A percentile compares a stretch with the other conserved stretches of the same genome.
phyloP scores from a whole-genome alignment of 2,797 vertebrate species.

The Typhlichthys eigenmanni region DNA sequence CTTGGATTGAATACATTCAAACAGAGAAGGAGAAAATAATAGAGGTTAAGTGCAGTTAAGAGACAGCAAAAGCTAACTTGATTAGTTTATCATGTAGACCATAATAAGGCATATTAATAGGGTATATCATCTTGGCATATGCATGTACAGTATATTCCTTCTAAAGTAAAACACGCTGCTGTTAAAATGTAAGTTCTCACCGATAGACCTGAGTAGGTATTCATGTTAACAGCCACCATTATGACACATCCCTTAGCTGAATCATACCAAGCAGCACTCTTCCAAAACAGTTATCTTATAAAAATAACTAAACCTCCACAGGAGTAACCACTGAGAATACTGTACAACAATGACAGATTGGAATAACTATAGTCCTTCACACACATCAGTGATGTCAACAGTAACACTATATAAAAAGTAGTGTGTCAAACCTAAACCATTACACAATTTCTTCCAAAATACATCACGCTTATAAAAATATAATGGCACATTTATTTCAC shows the following conservation, averaged over 20 bases:
- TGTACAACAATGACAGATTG: background rate
- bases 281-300: constrained; percentile 1
- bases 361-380: background rate
- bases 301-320: constrained; percentile 24
- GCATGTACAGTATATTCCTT: background rate
- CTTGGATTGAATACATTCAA: too few relatives aligned
- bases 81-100: too few relatives aligned
- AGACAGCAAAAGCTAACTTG: too few relatives aligned
- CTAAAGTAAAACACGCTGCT: background rate
- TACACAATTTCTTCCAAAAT: constrained; percentile 39
- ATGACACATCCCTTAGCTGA: constrained; percentile 16
- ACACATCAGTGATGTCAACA: constrained; percentile 54
- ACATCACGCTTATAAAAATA: constrained; percentile 17
- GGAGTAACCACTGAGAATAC: constrained; percentile 1
- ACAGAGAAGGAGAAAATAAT: too few relatives aligned
- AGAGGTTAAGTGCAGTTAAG: too few relatives aligned
- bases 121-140: too few relatives aligned
- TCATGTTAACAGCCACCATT: constrained; percentile 4
- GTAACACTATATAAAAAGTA: constrained; percentile 53
- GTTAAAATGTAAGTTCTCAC: background rate
- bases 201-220: too few relatives aligned
- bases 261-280: constrained; percentile 8
- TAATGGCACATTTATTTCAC: constrained; percentile 23
- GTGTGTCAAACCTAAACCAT: constrained; percentile 51
- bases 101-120: too few relatives aligned